Conservation (phyloP, 2,888 invertebrate species). For the Pyrochroa serraticornis region DNA sequence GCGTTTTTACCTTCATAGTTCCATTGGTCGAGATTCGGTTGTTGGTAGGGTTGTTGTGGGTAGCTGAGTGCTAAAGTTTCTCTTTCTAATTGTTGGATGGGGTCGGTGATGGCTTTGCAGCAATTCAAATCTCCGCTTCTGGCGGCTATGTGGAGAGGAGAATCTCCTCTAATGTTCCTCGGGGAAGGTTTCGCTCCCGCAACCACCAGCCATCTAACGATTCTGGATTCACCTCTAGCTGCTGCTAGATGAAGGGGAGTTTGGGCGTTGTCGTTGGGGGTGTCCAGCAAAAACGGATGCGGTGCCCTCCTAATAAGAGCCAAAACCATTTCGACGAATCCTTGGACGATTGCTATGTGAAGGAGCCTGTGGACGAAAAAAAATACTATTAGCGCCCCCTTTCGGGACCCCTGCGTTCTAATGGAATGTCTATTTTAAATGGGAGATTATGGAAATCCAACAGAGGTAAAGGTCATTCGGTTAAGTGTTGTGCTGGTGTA, state of each 20-base stretch:
- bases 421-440: background rate
- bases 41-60: constrained; percentile 55
- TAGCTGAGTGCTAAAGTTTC: constrained; percentile 48
- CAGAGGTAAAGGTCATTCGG: background rate
- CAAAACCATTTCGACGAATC: constrained; percentile 73
- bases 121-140: constrained; percentile 71
- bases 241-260: constrained; percentile 89
- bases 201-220: constrained; percentile 77
- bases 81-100: constrained; percentile 63
- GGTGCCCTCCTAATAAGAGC: constrained; percentile 80
- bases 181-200: constrained; percentile 74
- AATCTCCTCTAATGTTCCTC: constrained; percentile 81
- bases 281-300: constrained; percentile 76
- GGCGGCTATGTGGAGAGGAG: constrained; percentile 85
- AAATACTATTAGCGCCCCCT: constrained; percentile 13
- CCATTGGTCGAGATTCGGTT: constrained; percentile 73
- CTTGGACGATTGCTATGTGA: constrained; percentile 83
- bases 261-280: constrained; percentile 79
- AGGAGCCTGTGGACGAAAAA: constrained; percentile 69
- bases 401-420: background rate
- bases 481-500: background rate
- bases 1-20: constrained; percentile 87
- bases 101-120: constrained; percentile 74
- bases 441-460: constrained; percentile 1
- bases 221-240: constrained; percentile 73